Base-by-base conservation (phyloP, 1,140 invertebrate genomes). In the Zaprionus inermis region DNA sequence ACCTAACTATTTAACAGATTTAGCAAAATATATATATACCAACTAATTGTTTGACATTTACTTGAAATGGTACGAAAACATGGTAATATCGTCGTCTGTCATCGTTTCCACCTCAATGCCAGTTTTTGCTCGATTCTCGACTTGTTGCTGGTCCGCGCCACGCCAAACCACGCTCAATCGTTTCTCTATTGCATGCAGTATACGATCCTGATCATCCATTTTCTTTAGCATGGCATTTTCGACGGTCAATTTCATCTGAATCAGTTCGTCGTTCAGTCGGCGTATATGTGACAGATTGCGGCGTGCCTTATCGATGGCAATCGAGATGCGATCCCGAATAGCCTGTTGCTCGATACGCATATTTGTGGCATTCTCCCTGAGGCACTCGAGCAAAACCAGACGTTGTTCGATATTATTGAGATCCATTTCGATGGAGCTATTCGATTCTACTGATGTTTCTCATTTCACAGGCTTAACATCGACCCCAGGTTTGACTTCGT, bases 341-440 rank as follows among this genome's bases (percentile, higher is more conserved):
- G 52, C 16, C 18, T 69, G 28, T 9, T 86, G 76, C 14, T 79
- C 83, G 0, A 12, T 34, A 0, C 76, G 64, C 54, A 70, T 75
- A 16, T 86, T 86, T 7, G 36, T 2, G 0, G 73, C 57, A 63
- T 89, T 89, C 32, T 88, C 83, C 1, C 57, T 52, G 5, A 83
- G 51, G 44, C 83, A 83, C 0, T 71, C 41, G 24, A 88, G 14
- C 0, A 79, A 0, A 24, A 78, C 77, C 1, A 55, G 18, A 9
- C 79, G 72, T 10, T 51, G 34, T 1, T 57, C 44, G 2, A 38
- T 2, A 22, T 10, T 51, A 18, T 55, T 44, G 10, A 64, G 30
- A 16, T 74, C 61, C 79, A 86, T 82, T 32, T 22, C 9, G 55
- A 28, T 38, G 16, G 51, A 54, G 51, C 24, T 22, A 34, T 3